Percentiles rank a stretch among this genome's conserved stretches.
These are phyloP conservation scores for Peromyscus aztecus DNA, from an alignment of 2,797 vertebrate genomes.

Conservation along the genomic window DNA sequence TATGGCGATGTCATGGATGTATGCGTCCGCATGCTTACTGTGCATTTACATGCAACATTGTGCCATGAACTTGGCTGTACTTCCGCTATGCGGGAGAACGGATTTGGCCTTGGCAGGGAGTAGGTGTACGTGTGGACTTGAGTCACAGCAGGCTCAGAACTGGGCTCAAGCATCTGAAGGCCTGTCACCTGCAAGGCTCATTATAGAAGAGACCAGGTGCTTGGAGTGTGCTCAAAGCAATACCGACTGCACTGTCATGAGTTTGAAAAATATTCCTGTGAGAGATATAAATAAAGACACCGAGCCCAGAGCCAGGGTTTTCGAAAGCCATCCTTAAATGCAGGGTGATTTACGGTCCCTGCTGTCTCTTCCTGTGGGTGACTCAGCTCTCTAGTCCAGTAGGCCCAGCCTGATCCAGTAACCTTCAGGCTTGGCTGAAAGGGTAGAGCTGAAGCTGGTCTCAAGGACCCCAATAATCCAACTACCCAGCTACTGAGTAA, in stretches of 20 bases:
- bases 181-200: constrained; percentile 76
- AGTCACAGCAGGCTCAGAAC: not conserved
- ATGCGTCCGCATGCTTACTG: not conserved
- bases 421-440: constrained; percentile 68
- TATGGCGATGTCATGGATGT: not conserved
- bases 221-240: constrained; percentile 87
- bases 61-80: not conserved
- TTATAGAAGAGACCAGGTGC: constrained; percentile 88
- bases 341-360: constrained; percentile 87
- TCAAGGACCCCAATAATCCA: not conserved
- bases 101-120: constrained; percentile 26
- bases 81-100: not conserved
- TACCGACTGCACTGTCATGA: constrained; percentile 86
- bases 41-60: not conserved
- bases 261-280: constrained; percentile 88
- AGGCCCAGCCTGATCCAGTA: constrained; percentile 80
- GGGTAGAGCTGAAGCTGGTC: not conserved
- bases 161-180: not conserved
- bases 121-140: not conserved
- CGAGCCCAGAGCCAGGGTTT: constrained; percentile 85
- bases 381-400: constrained; percentile 81
- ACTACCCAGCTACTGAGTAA: not conserved
- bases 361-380: constrained; percentile 77
- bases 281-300: constrained; percentile 89
- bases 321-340: constrained; percentile 88